Evolutionary conservation across 2,888 invertebrate species (phyloP).

Genomic region (Hipparchia semele): DNA sequence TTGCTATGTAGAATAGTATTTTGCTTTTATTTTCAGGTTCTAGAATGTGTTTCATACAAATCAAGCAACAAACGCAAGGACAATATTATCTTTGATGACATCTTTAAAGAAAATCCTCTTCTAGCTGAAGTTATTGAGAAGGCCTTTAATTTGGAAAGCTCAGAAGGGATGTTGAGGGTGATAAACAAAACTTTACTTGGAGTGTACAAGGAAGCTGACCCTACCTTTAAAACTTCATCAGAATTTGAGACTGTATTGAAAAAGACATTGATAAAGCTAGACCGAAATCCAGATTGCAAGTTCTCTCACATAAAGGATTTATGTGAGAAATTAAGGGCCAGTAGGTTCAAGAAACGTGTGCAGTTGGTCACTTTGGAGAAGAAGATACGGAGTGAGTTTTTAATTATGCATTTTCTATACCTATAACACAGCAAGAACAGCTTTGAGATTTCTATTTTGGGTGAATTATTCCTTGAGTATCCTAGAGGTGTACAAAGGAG

Average conservation of each 20-base stretch:
- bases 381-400: conserved; percentile 41
- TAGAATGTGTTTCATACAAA: conserved; percentile 35
- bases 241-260: conserved; percentile 48
- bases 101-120: conserved; percentile 45
- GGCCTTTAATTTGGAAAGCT: conserved; percentile 52
- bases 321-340: conserved; percentile 52
- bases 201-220: conserved; percentile 47
- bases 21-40: conserved; percentile 32
- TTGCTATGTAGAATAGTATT: neutral
- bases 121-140: conserved; percentile 54
- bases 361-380: conserved; percentile 54
- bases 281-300: conserved; percentile 52
- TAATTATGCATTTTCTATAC: neutral
- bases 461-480: too few relatives aligned
- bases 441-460: too few relatives aligned
- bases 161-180: conserved; percentile 54
- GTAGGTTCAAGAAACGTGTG: conserved; percentile 50
- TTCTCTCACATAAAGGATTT: conserved; percentile 58
- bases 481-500: too few relatives aligned
- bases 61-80: neutral
- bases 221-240: conserved; percentile 50
- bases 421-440: neutral
- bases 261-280: conserved; percentile 45
- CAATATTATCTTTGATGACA: conserved; percentile 23
- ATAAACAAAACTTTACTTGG: conserved; percentile 55